Evolutionary conservation across 1,140 invertebrate species (phyloP).

Genomic region (Neodiprion fabricii): DNA sequence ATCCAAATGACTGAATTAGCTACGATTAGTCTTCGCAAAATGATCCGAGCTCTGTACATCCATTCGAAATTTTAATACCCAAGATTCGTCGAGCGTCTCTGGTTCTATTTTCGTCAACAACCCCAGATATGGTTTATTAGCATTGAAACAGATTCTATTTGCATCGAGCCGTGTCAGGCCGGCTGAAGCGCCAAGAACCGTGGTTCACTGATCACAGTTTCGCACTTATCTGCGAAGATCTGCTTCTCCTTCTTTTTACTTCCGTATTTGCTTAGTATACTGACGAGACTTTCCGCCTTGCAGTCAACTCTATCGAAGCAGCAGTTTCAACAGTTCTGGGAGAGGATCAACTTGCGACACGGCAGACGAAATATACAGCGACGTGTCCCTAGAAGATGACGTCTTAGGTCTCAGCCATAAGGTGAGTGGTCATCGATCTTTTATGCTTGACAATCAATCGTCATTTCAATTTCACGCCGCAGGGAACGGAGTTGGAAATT

Average conservation of each 20-base stretch:
- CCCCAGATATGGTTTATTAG: too few relatives aligned
- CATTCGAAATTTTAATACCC: too few relatives aligned
- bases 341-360: slow-evolving; percentile 88
- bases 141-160: neutral
- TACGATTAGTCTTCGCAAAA: too few relatives aligned
- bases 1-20: too few relatives aligned
- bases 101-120: too few relatives aligned
- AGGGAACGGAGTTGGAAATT: too few relatives aligned
- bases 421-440: slow-evolving; percentile 62
- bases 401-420: slow-evolving; percentile 90
- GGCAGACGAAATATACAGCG: slow-evolving; percentile 90
- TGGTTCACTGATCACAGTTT: slow-evolving; percentile 12
- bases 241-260: slow-evolving; percentile 8
- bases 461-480: too few relatives aligned
- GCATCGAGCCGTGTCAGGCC: slow-evolving; percentile 6
- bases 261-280: slow-evolving; percentile 15
- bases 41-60: too few relatives aligned
- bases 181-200: slow-evolving; percentile 10
- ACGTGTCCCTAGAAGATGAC: slow-evolving; percentile 89
- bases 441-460: neutral
- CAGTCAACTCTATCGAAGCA: slow-evolving; percentile 88
- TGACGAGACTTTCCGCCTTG: slow-evolving; percentile 46
- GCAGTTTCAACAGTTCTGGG: slow-evolving; percentile 88
- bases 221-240: too few relatives aligned
- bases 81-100: too few relatives aligned